Evolutionary conservation across 2,113 vertebrate genomes (phyloP).

Genomic region (Mesembrinibis cayennensis): DNA sequence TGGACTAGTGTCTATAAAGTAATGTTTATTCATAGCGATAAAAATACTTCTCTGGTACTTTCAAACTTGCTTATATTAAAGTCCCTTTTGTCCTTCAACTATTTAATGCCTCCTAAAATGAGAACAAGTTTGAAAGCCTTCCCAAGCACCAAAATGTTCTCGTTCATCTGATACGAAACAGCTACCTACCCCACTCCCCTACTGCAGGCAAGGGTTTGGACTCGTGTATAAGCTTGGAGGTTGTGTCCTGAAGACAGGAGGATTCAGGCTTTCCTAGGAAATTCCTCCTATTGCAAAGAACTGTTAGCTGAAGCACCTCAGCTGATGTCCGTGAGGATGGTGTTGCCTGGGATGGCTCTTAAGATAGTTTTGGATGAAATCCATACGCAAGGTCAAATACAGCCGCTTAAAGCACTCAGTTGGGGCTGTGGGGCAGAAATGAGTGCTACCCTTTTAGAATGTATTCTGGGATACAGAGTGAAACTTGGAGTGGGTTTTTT

Average conservation of each 20-base stretch:
- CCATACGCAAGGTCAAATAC: too few species aligned
- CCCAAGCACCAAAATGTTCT: neutral
- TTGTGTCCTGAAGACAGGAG: neutral
- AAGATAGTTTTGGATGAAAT: neutral
- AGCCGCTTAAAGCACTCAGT: neutral
- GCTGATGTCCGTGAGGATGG: too few species aligned
- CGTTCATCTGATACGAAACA: neutral
- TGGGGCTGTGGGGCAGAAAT: neutral
- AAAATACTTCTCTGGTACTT: neutral
- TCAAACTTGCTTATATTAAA: neutral
- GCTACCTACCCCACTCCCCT: neutral
- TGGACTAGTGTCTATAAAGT: neutral
- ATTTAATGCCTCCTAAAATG: neutral
- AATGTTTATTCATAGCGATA: neutral
- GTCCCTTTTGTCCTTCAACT: neutral
- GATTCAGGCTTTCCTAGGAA: neutral
- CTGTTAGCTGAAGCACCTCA: neutral
- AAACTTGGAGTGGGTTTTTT: neutral
- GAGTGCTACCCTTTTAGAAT: neutral
- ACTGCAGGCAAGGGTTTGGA: neutral
- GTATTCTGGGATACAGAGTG: neutral
- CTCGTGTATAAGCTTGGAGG: fast-evolving
- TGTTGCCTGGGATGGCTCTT: neutral
- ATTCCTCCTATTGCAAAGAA: neutral
- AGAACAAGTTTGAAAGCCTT: neutral